phyloP scores from a whole-genome alignment of 2,797 vertebrate species.

The Spatula versicolor region DNA sequence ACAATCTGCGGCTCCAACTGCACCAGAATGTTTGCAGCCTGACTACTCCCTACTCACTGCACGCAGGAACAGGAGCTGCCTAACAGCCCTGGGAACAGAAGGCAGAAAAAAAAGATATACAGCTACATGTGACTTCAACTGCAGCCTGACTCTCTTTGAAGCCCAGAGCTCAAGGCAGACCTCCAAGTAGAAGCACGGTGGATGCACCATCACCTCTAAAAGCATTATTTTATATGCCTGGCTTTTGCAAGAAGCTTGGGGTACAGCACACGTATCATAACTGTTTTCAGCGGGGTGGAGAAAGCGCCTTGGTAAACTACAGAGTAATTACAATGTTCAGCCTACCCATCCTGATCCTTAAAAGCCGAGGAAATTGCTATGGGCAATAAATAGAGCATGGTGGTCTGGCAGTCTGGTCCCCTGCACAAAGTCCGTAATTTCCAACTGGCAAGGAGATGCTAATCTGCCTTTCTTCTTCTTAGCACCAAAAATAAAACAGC shows the following conservation, averaged over 20 bases:
- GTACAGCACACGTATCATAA: not conserved
- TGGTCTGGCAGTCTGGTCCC: not conserved
- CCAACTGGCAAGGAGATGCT: not conserved
- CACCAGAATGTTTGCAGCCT: not conserved
- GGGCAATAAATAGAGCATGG: constrained; percentile 28
- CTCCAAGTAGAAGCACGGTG: rapidly evolving
- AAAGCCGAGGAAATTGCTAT: constrained; percentile 25
- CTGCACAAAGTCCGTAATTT: not conserved
- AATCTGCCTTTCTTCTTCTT: not conserved
- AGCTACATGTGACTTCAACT: not conserved
- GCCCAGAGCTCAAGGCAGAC: not conserved
- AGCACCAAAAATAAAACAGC: not conserved
- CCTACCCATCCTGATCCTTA: not conserved
- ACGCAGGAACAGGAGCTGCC: not conserved
- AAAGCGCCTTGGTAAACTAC: not conserved
- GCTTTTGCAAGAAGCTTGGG: not conserved
- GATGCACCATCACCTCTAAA: not conserved
- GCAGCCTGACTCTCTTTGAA: not conserved
- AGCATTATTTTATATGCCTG: not conserved
- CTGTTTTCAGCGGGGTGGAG: not conserved
- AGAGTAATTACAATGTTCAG: constrained; percentile 7
- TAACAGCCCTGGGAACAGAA: not conserved
- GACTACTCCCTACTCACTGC: not conserved
- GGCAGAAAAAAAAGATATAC: not conserved
- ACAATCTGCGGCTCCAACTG: not conserved